Conservation (phyloP, 2,113 vertebrate species). For the Aythya baeri region DNA sequence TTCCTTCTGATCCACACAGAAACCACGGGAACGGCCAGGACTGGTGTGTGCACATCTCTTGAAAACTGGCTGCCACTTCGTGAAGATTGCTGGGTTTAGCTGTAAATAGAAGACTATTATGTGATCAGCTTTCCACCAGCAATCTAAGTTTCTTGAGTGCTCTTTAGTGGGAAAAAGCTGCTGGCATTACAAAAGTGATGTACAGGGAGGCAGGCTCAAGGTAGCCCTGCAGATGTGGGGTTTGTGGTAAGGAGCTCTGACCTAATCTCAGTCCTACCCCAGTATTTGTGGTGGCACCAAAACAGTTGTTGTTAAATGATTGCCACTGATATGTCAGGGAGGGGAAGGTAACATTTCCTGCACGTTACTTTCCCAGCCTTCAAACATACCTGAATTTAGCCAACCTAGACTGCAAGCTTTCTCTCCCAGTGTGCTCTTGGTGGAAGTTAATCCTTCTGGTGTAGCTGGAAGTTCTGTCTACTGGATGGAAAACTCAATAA, state of each 20-base stretch:
- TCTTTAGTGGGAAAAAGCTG: not conserved
- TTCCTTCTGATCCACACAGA: not conserved
- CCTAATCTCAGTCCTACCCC: not conserved
- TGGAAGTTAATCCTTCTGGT: not conserved
- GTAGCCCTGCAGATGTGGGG: not conserved
- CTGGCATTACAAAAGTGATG: not conserved
- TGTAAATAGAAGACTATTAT: not conserved
- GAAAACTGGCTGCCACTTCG: not conserved
- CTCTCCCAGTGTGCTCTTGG: no score
- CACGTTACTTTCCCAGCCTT: not conserved
- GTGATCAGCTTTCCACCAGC: not conserved
- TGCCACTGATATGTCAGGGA: not conserved
- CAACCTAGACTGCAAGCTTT: not conserved
- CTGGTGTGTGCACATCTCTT: rapidly evolving
- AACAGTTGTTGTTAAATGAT: not conserved
- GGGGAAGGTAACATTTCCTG: not conserved
- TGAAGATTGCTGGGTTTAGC: not conserved
- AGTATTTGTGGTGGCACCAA: not conserved
- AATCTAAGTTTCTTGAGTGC: not conserved
- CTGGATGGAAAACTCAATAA: not conserved
- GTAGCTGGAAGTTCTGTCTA: not conserved
- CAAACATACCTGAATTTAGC: not conserved
- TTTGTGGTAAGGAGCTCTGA: not conserved
- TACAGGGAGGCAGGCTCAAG: not conserved
- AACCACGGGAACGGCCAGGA: not conserved